Evolutionary conservation across 2,888 invertebrate genomes (phyloP), one percentile per base, ranked within the genome.

Genomic region (Ochropleura plecta): DNA sequence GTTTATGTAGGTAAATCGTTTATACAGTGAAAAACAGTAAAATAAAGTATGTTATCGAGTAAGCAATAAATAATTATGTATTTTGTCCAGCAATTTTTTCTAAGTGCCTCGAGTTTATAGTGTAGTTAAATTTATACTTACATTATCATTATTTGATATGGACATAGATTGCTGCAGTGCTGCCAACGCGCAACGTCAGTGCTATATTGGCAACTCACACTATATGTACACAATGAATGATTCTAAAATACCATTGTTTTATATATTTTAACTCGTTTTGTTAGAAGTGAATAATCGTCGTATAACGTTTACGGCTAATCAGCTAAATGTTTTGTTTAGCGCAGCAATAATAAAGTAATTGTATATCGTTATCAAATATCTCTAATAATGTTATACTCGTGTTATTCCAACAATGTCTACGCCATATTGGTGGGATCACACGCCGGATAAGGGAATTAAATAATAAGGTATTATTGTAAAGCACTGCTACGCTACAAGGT

Each of bases 341-440:
- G 30, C 55, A 60, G 78, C 78, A 80, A 82, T 82, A 69, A 78
- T 72, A 78, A 55, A 62, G n/a, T 73, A 18, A 68, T 68, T 73
- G 51, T 77, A 42, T 64, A 81, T 68, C 55, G 49, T 75, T 74
- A 81, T 62, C 62, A 57, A 66, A 66, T 80, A 57, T 68, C 64
- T 16, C 57, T 62, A 30, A 57, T 67, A 62, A 49, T 63, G 12
- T 82, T 62, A 40, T 40, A 42, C 42, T 57, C 20, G 72, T 82
- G 77, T 84, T 30, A 86, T 85, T 69, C 76, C 73, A 86, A 68
- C 84, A 85, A 85, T 86, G 85, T 85, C 73, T 42, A 72, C n/a
- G 73, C 49, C 42, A 85, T 85, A 85, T 85, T 86, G 86, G 66
- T 85, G 83, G 77, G 75, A 89, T 87, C 57, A 73, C 76, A 80